Evolutionary conservation across 1,140 invertebrate genomes (phyloP), one percentile per base, ranked within the genome.

Genomic region (Drosophila ohnishii): DNA sequence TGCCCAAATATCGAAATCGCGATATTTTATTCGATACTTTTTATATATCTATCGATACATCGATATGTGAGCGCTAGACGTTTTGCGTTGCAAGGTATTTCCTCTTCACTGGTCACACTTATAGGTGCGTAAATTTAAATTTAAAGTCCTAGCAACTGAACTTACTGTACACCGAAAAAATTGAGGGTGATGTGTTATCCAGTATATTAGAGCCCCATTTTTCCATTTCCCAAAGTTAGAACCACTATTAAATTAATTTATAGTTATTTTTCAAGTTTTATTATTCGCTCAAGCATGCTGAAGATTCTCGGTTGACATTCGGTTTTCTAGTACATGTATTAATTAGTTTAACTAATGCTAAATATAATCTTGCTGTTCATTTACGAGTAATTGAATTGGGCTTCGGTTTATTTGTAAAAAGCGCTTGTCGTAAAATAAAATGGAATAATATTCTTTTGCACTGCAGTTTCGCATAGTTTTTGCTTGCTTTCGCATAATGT

Each of bases 341-440:
- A 79, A 83, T 86, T 88, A 51, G 13, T 72, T 87, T 76, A 83
- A 79, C 83, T 86, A 86, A 88, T 88, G 79, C 84, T 86, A 87
- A 57, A 51, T 71, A 88, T 83, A 86, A 75, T 87, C 81, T 83
- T 65, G 73, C 60, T 70, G 71, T 61, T 67, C 50, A 50, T 76
- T 70, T 56, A 67, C 47, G 73, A 66, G 58, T 80, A 72, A 59
- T 75, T 75, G 47, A 69, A 69, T 69, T 86, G 63, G 57, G 25
- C 25, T 71, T 78, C 50, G 40, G 47, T 78, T 81, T 75, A 75
- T 53, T 82, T 82, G 71, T 86, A 85, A 88, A 87, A 86, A 86
- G 83, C 83, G 72, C 45, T 86, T 88, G 67, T 86, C 84, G 78
- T 88, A 88, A 86, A 86, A 86, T 86, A 86, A 86, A 87, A 74